phyloP scores from a whole-genome alignment of 23 tunicate genomes.

The Trididemnum clinides region DNA sequence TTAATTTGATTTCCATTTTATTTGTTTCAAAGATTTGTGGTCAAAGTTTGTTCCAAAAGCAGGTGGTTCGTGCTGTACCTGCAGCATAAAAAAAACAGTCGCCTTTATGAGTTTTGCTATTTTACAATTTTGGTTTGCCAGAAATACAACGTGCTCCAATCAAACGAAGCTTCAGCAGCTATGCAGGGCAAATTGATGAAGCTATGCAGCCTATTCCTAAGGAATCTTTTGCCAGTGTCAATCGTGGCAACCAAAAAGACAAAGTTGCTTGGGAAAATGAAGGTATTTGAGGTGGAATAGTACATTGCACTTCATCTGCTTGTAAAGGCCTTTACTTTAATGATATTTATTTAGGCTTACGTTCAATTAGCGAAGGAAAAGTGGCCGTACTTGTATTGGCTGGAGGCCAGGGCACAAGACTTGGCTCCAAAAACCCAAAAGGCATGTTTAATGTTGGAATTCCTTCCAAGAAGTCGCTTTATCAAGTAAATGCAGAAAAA shows the following conservation, averaged over 20 bases:
- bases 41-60: no score
- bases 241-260: slow-evolving; percentile 26
- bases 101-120: no score
- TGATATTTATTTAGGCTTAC: slow-evolving; percentile 51
- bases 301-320: neutral
- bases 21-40: neutral
- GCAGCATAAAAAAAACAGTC: no score
- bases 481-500: slow-evolving; percentile 84
- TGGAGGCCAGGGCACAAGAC: slow-evolving; percentile 99
- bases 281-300: no score
- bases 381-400: slow-evolving; percentile 94
- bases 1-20: neutral
- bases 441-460: slow-evolving; percentile 95
- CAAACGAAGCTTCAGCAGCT: neutral
- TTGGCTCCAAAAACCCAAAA: slow-evolving; percentile 95
- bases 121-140: neutral
- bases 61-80: no score
- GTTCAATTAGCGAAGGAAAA: slow-evolving; percentile 71
- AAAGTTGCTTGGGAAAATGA: slow-evolving; percentile 59
- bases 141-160: neutral
- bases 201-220: slow-evolving; percentile 75
- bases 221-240: slow-evolving; percentile 70
- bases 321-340: neutral
- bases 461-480: slow-evolving; percentile 75
- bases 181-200: slow-evolving; percentile 19